Base-by-base conservation (phyloP, 1,140 invertebrate genomes). In the Trachymyrmex septentrionalis region DNA sequence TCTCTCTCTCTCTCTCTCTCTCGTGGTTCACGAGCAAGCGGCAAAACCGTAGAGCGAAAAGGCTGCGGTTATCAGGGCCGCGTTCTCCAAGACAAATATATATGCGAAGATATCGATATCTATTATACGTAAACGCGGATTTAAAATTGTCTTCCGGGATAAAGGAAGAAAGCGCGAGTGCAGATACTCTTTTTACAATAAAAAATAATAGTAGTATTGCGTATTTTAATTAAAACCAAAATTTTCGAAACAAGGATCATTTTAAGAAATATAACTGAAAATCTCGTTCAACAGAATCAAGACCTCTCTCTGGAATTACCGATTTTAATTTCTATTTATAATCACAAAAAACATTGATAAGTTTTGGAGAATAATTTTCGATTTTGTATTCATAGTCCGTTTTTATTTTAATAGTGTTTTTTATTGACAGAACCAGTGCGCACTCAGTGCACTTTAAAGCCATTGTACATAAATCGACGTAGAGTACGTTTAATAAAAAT, bases 1-100 rank as follows among this genome's bases (percentile, higher is more conserved):
- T 48, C 27, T 38, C 38, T 10, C 24, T 63, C 69, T 55, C 55
- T 61, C 27, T 44, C 38, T 44, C 38, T 44, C 69, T 55, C 55
- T 61, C 27, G 55, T 34, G 57, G 38, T 73, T 53, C 78, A 81
- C 9, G 64, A 59, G 34, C 67, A 38, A 12, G n/a, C 10, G n/a
- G 34, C 44, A 75, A 84, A 48, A 84, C 75, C 55, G 44, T 14
- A 34, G 24, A 75, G 53, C 3, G 30, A 34, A 81, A 81, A 81
- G 53, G 66, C 30, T 66, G 16, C 16, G 50, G 1, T 67, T 27
- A 75, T 24, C 69, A 34, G 67, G 38, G 50, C 69, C 55, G 38
- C 38, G 21, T 82, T 55, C 38, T 72, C n/a, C 67, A 24, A 57
- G 63, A 69, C 19, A n/a, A 61, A 10, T 48, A 61, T 12, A 19